Evolutionary conservation across 2,797 vertebrate species (phyloP), one percentile per base, ranked within the genome.

Genomic region (Chiroxiphia lanceolata): DNA sequence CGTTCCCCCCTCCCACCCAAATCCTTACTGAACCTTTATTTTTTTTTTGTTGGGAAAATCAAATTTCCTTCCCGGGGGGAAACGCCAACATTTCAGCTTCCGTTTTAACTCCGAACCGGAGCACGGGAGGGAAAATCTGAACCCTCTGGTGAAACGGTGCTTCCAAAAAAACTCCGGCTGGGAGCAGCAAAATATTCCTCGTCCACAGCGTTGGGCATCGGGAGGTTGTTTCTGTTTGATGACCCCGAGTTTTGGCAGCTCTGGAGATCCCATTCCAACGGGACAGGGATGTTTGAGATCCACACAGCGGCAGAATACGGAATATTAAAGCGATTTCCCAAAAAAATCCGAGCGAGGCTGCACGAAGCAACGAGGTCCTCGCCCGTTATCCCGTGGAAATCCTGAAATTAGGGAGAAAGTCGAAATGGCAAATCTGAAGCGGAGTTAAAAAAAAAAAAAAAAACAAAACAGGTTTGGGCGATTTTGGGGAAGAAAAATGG

Each of bases 41-140:
- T 68, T 13, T 13, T 33, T 54, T 34, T 19, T 8, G 7, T 57
- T 31, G 14, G 54, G 51, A 74, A 81, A 81, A 84, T 77, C 50
- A 26, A 1, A 74, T 94, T 92, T 82, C 83, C 79, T 81, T 69
- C 92, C 94, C 89, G 36, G 19, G 19, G 89, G 89, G 86, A 81
- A 81, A 90, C 38, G 51, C 79, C 87, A 92, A 16, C 53, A 50
- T 84, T 78, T 87, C 65, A 27, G 15, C 38, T 90, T 36, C 71
- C 78, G 60, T 25, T 90, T 82, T 34, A 34, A 15, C 59, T 94
- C 89, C 89, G 84, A 44, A 72, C 51, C 69, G 70, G 86, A 92
- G 77, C 8, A 15, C 11, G 26, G 36, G 51, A 72, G 50, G 33
- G 83, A 90, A 87, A 87, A 90, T 42, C 50, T 64, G 86, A 84